Conservation (phyloP, 2,797 vertebrate genomes). For the Morelia viridis region DNA sequence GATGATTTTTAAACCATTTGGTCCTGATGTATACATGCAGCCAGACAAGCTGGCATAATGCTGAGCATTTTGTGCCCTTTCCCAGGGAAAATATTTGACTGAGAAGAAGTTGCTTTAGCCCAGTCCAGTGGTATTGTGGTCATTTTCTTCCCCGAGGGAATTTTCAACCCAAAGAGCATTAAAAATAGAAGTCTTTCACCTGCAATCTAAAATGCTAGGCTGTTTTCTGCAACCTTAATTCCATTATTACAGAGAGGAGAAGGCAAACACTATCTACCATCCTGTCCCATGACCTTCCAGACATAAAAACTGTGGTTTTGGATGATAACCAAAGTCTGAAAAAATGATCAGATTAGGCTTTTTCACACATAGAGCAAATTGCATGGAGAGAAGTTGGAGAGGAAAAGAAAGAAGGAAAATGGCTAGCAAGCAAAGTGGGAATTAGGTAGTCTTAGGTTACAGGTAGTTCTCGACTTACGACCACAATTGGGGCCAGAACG, state of each 20-base stretch:
- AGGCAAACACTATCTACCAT: background rate
- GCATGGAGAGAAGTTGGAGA: background rate
- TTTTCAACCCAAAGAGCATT: background rate
- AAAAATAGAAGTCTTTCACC: background rate
- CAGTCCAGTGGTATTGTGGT: background rate
- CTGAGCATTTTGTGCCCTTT: background rate
- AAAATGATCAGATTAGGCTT: background rate
- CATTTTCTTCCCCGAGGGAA: background rate
- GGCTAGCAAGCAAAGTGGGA: background rate
- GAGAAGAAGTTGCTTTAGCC: background rate
- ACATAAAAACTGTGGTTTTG: background rate
- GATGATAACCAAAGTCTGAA: background rate
- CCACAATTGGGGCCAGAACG: too few relatives aligned
- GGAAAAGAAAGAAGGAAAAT: background rate
- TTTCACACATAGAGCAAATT: background rate
- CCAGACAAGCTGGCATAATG: background rate
- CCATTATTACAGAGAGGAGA: background rate
- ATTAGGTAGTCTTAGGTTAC: background rate
- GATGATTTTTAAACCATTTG: background rate
- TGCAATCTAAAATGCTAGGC: background rate
- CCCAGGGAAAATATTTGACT: background rate
- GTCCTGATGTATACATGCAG: background rate
- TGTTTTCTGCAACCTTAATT: background rate
- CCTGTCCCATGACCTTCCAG: background rate
- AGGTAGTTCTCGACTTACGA: too few relatives aligned